Evolutionary conservation across 2,888 invertebrate species (phyloP).

Genomic region (Allygus modestus): DNA sequence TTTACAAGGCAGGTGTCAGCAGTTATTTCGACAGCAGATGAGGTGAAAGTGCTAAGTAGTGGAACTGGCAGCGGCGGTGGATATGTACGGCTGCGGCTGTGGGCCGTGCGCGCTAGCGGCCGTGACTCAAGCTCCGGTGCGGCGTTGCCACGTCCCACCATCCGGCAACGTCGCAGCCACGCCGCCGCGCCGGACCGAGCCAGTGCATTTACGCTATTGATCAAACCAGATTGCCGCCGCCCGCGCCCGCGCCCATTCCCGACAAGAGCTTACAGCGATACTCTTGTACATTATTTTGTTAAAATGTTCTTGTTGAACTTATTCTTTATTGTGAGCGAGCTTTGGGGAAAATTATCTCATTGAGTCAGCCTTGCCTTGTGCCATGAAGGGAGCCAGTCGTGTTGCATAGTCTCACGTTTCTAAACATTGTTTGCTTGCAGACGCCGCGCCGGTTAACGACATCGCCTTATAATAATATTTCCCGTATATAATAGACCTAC

Average conservation of each 20-base stretch:
- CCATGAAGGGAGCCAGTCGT: background rate
- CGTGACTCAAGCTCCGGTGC: constrained; percentile 71
- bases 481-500: too few relatives aligned
- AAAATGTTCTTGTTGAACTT: background rate
- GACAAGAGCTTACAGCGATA: background rate
- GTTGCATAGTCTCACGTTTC: constrained; percentile 9
- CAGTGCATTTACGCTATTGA: constrained; percentile 67
- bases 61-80: background rate
- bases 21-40: background rate
- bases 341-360: too few relatives aligned
- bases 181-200: constrained; percentile 66
- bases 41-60: background rate
- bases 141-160: constrained; percentile 60
- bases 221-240: constrained; percentile 59
- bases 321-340: too few relatives aligned
- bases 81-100: constrained; percentile 51
- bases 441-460: background rate
- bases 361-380: background rate
- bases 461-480: too few relatives aligned
- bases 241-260: constrained; percentile 12
- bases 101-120: constrained; percentile 72
- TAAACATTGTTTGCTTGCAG: too few relatives aligned
- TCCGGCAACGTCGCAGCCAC: constrained; percentile 73
- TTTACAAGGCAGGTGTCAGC: too few relatives aligned
- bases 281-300: background rate